Conservation (phyloP, 2,113 vertebrate genomes). For the Platichthys stellatus region DNA sequence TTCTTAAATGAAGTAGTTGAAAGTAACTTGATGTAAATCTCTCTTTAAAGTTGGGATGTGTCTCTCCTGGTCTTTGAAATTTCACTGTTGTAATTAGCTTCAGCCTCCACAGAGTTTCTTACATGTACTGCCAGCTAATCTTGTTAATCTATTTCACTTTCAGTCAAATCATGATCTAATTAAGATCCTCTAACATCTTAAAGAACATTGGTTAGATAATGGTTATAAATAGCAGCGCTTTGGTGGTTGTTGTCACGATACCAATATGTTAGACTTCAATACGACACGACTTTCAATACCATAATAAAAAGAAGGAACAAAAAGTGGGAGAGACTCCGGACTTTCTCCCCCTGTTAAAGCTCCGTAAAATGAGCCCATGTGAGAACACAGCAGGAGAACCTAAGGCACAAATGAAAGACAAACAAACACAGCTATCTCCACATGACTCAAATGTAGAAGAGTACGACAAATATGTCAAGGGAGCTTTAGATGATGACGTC, state of each 20-base stretch:
- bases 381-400: too few relatives aligned
- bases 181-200: not conserved
- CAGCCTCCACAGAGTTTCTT: not conserved
- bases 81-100: not conserved
- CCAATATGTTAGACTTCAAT: not conserved
- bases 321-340: not conserved
- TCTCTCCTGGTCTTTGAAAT: not conserved
- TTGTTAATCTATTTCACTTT: not conserved
- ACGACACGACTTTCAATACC: not conserved
- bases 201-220: not conserved
- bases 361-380: too few relatives aligned
- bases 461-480: too few relatives aligned
- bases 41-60: not conserved
- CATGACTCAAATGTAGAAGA: too few relatives aligned
- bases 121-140: not conserved
- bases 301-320: not conserved
- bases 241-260: not conserved
- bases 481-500: too few relatives aligned
- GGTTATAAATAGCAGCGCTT: not conserved
- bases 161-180: not conserved
- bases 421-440: too few relatives aligned
- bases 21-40: not conserved
- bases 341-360: too few relatives aligned
- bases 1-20: not conserved
- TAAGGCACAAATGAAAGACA: too few relatives aligned